Evolutionary conservation across 2,888 invertebrate genomes (phyloP), one percentile per base, ranked within the genome.

Genomic region (Pardosa pseudoannulata): DNA sequence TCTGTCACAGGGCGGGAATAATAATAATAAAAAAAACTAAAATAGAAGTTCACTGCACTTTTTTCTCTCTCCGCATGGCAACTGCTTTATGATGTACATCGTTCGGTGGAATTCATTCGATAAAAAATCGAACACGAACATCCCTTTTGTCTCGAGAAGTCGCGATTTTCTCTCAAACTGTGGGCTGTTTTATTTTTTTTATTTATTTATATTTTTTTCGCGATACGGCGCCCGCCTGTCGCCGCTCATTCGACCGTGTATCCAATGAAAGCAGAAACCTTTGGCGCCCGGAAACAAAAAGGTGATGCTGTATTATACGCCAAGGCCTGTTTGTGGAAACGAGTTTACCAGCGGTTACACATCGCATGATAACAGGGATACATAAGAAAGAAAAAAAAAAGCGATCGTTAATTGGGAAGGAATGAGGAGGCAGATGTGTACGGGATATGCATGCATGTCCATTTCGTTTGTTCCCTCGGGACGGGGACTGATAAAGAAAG

Each of bases 161-260:
- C 16, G 46, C 2, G 16, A 46, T 46, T 36, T 46, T 46, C 46
- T 46, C 46, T 46, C 16, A 46, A 46, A 46, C 46, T 16, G 46
- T 6, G 68, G 36, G n/a, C n/a, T 81, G 81, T 74, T 75, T 81
- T 46, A n/a, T n/a, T n/a, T n/a, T n/a, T n/a, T n/a, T n/a, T n/a
- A n/a, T n/a, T n/a, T n/a, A n/a, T n/a, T n/a, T n/a, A n/a, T n/a
- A n/a, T n/a, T n/a, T n/a, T n/a, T n/a, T n/a, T n/a, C n/a, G n/a
- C n/a, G 70, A 71, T 67, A 46, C 36, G 83, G 83, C 83, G 83
- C 83, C 83, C 19, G 65, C 16, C 78, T 72, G 83, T 23, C 83
- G 83, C 36, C 41, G 64, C 36, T 67, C 65, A 65, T 83, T 83
- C 76, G 65, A 76, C 65, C 83, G 50, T 78, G 46, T 46, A 27